Conservation (phyloP, 2,888 invertebrate species). For the Uloborus plumipes region DNA sequence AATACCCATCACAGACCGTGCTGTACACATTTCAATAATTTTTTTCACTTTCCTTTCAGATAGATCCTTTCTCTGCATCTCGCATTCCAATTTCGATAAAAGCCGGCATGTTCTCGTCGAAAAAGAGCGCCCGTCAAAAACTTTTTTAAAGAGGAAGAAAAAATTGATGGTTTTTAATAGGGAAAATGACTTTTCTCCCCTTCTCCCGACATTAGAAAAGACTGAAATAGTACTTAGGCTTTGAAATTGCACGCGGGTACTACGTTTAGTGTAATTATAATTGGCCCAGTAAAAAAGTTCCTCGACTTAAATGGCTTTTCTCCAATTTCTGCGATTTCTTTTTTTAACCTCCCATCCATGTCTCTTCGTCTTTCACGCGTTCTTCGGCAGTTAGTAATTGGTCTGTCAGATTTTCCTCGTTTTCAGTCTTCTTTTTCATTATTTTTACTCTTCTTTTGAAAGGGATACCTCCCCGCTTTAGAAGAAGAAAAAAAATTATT, state of each 20-base stretch:
- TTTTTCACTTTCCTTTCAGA: conserved; percentile 14
- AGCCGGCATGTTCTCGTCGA: conserved; percentile 11
- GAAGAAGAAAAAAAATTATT: conserved; percentile 26
- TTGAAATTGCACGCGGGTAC: conserved; percentile 33
- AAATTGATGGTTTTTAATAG: conserved; percentile 50
- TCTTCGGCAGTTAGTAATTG: conserved; percentile 47
- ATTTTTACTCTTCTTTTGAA: conserved; percentile 19
- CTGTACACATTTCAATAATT: neutral
- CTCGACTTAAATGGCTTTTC: conserved; percentile 39
- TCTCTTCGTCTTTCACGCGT: conserved; percentile 41
- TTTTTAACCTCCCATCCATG: neutral
- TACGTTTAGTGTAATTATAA: conserved; percentile 54
- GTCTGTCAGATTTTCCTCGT: conserved; percentile 42
- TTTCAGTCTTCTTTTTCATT: conserved; percentile 22
- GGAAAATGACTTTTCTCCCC: conserved; percentile 53
- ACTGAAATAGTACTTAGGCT: conserved; percentile 47
- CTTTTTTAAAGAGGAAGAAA: conserved; percentile 5
- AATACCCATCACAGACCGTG: neutral
- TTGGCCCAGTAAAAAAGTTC: conserved; percentile 39
- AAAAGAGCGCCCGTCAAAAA: neutral
- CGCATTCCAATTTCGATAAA: conserved; percentile 45
- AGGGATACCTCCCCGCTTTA: conserved; percentile 22
- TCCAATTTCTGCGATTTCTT: conserved; percentile 34
- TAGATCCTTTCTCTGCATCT: neutral
- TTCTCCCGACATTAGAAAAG: conserved; percentile 35